Conservation (phyloP, 2,113 vertebrate species). For the Dolichotis patagonum region DNA sequence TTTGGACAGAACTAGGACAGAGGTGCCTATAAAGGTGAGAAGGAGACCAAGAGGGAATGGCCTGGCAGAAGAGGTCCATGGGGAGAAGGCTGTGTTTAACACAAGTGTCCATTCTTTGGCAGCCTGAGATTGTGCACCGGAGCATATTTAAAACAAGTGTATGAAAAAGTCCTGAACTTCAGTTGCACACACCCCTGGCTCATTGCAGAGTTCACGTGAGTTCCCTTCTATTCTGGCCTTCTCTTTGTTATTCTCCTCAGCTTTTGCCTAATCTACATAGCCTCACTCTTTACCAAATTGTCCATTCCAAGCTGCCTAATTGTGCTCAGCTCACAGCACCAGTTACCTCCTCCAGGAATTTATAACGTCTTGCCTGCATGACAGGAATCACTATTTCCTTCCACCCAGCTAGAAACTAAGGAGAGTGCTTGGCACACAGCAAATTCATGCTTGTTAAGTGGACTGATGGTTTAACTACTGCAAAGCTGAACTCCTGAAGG, state of each 20-base stretch:
- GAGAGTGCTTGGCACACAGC: not conserved
- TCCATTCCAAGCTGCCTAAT: not conserved
- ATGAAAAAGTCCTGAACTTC: not conserved
- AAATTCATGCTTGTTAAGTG: not conserved
- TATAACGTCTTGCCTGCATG: not conserved
- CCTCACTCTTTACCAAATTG: not conserved
- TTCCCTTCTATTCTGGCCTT: not conserved
- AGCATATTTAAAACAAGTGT: not conserved
- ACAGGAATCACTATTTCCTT: not conserved
- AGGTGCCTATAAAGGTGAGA: not conserved
- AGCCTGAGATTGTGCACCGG: not conserved
- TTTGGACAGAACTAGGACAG: slow-evolving; percentile 63
- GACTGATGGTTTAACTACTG: not conserved
- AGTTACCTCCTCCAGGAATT: not conserved
- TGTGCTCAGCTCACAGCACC: not conserved
- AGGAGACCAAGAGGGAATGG: not conserved
- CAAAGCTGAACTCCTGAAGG: not conserved
- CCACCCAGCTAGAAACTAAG: not conserved
- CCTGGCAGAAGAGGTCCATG: not conserved
- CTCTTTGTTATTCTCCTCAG: not conserved
- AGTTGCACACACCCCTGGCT: not conserved
- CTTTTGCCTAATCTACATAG: not conserved
- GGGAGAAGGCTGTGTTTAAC: not conserved
- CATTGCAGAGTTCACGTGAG: not conserved
- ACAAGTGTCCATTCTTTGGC: not conserved